A percentile compares a stretch with the other conserved stretches of the same genome.
These are phyloP conservation scores for Microcebus tavaratra DNA, from an alignment of 2,113 vertebrate genomes.

Conservation along the genomic window DNA sequence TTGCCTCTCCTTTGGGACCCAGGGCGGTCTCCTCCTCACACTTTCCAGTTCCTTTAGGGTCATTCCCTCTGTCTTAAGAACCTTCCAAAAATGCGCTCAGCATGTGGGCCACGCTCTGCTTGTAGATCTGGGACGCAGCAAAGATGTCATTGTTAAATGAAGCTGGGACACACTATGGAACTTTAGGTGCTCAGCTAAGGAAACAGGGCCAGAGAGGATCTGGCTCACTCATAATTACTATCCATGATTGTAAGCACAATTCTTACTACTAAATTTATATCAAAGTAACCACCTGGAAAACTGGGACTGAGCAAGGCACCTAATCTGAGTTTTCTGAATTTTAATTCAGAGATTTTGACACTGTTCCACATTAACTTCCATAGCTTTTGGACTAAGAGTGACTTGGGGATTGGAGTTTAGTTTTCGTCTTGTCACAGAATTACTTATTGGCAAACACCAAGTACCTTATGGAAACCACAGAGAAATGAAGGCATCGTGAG, in stretches of 20 bases:
- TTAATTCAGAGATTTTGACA: neutral
- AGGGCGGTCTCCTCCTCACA: neutral
- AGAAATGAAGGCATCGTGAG: neutral
- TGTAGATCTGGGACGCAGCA: neutral
- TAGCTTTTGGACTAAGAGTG: neutral
- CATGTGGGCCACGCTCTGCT: accelerated
- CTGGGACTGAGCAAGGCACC: neutral
- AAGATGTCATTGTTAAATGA: accelerated
- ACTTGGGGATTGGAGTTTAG: neutral
- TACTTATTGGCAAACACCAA: neutral
- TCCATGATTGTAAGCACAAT: accelerated
- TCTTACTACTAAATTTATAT: neutral
- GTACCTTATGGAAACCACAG: neutral
- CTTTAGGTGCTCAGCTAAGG: too few species aligned
- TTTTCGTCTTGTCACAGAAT: neutral
- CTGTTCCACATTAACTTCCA: neutral
- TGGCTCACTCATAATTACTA: neutral
- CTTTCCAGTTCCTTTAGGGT: neutral
- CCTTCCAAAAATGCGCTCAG: accelerated
- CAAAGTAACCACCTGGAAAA: neutral
- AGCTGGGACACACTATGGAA: accelerated
- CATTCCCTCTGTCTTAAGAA: neutral
- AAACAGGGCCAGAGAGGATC: neutral
- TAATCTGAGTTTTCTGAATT: neutral
- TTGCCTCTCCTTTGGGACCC: neutral